phyloP scores from a whole-genome alignment of 1,140 invertebrate genomes.

The Eriosoma lanigerum region DNA sequence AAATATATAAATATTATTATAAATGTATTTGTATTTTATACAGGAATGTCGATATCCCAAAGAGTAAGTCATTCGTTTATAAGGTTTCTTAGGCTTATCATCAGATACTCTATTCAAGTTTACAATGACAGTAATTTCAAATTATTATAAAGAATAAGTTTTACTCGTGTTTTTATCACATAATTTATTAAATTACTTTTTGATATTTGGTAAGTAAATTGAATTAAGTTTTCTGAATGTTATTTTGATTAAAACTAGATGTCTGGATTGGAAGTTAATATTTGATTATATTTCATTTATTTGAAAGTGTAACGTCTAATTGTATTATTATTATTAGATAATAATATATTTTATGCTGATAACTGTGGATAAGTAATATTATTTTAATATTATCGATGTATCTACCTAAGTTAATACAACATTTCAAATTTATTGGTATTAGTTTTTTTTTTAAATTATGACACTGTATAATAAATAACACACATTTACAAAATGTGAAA shows the following conservation, averaged over 20 bases:
- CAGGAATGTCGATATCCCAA: background rate
- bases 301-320: background rate
- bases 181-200: background rate
- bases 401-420: too few relatives aligned
- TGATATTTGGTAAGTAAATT: background rate
- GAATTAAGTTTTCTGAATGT: background rate
- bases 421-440: too few relatives aligned
- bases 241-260: background rate
- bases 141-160: background rate
- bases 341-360: too few relatives aligned
- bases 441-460: too few relatives aligned
- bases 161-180: background rate
- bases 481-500: too few relatives aligned
- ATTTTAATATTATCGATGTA: too few relatives aligned
- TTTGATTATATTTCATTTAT: background rate
- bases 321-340: too few relatives aligned
- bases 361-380: too few relatives aligned
- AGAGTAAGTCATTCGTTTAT: background rate
- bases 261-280: background rate
- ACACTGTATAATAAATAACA: too few relatives aligned
- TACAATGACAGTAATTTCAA: background rate
- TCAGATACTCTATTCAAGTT: background rate
- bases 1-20: too few relatives aligned
- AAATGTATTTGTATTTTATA: background rate
- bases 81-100: too few relatives aligned